Evolutionary conservation across 2,797 vertebrate species (phyloP).

Genomic region (Calcarius lapponicus): DNA sequence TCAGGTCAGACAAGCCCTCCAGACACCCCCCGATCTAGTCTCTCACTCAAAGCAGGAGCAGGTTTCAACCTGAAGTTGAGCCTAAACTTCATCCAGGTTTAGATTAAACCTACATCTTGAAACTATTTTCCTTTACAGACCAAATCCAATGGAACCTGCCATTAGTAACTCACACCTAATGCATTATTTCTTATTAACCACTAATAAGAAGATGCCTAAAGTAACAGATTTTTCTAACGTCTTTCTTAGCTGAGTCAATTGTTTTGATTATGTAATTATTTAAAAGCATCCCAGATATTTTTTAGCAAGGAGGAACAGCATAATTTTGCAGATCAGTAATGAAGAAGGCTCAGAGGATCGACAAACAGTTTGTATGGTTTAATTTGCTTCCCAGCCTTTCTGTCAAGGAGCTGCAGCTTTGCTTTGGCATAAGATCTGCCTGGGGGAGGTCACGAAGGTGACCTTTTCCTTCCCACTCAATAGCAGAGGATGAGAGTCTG

Average conservation of each 20-base stretch:
- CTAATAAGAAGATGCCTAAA: conserved; percentile 45
- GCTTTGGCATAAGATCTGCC: not conserved
- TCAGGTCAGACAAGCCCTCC: not conserved
- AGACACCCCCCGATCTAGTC: not conserved
- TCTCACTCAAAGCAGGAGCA: not conserved
- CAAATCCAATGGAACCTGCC: not conserved
- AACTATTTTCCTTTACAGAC: not conserved
- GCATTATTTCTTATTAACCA: conserved; percentile 6
- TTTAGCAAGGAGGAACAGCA: not conserved
- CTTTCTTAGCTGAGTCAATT: conserved; percentile 57
- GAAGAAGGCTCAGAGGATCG: conserved; percentile 22
- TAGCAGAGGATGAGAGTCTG: not conserved
- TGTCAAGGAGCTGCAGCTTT: not conserved
- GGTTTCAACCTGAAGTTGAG: not conserved
- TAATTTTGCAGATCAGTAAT: conserved; percentile 54
- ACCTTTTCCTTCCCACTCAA: conserved; percentile 2
- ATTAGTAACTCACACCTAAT: not conserved
- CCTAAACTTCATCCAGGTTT: not conserved
- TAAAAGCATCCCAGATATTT: not conserved
- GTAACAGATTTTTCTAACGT: conserved; percentile 56
- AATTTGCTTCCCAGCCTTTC: conserved; percentile 22
- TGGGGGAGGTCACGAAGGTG: not conserved
- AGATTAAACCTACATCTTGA: not conserved
- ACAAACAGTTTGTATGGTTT: conserved; percentile 9
- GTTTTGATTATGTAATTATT: conserved; percentile 67